Base-by-base conservation (phyloP, 2,888 invertebrate species). In the Nowickia ferox region DNA sequence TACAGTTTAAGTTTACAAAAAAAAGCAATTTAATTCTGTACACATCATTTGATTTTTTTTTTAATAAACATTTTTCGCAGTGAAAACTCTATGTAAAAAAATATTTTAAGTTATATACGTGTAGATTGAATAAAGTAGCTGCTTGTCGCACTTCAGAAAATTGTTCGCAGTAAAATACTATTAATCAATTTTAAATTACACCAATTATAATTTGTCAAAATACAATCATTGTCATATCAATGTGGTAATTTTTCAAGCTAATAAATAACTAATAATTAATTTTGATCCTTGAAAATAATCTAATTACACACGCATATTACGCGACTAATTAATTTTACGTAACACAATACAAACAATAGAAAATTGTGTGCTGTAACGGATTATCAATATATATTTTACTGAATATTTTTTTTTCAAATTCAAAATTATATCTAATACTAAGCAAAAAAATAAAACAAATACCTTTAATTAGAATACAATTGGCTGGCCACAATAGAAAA, bases 401-500 rank as follows among this genome's bases (percentile, higher is more conserved):
- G 22, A 51, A 68, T 74, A 74, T 72, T 51, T 55, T 44, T 38
- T 63, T 53, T 61, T 61, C 0, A 53, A 71, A 65, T 19, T 17
- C 10, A 46, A 71, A 65, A 19, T 19, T 30, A 55, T 8, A 22
- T 66, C 6, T 53, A 63, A 69, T 30, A 63, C 46, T 48, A 46
- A n/a, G 44, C 46, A 40, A 65, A 69, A 55, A 63, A 59, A 55
- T 22, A 63, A 48, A 75, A 59, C 57, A 82, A 51, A 59, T 46
- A 69, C 57, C 57, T 65, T 59, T 83, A 83, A 86, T 83, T 80
- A 83, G 72, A 83, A 77, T 66, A 68, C 83, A 83, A 80, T 30
- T 72, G 48, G 79, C 48, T 51, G 19, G 68, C 79, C 83, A 86
- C 86, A 86, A 83, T 69, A 61, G 46, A 76, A 76, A 72, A 86